Evolutionary conservation across 1,140 invertebrate genomes (phyloP).

Genomic region (Teleopsis dalmanni): DNA sequence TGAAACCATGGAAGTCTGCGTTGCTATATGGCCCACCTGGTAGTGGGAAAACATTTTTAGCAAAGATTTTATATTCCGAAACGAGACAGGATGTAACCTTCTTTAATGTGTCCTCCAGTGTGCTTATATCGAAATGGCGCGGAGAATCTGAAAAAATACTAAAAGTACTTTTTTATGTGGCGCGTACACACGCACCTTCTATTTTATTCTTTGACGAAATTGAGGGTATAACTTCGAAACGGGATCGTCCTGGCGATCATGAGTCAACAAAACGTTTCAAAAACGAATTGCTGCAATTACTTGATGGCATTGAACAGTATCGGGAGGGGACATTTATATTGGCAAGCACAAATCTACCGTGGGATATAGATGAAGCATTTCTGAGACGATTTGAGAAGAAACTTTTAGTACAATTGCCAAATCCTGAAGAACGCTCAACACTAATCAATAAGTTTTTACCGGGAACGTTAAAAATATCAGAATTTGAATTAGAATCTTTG

Average conservation of each 20-base stretch:
- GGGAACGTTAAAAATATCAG: constrained; percentile 32
- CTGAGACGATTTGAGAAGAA: constrained; percentile 82
- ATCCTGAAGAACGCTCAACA: constrained; percentile 52
- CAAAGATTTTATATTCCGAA: constrained; percentile 80
- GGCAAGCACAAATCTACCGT: constrained; percentile 85
- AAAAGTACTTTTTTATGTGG: constrained; percentile 79
- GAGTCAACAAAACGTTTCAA: constrained; percentile 88
- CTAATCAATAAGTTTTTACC: constrained; percentile 60
- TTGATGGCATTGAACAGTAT: constrained; percentile 71
- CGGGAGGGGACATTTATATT: constrained; percentile 63
- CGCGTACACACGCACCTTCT: constrained; percentile 81
- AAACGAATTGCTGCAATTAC: constrained; percentile 83
- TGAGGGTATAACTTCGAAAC: constrained; percentile 73
- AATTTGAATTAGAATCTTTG: constrained; percentile 49
- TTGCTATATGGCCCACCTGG: constrained; percentile 81
- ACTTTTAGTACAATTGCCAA: constrained; percentile 72
- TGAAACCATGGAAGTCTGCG: constrained; percentile 78
- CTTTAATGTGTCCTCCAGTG: constrained; percentile 85
- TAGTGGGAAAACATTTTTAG: constrained; percentile 78
- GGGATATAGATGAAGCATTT: constrained; percentile 86
- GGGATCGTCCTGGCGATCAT: constrained; percentile 67
- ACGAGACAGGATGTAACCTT: constrained; percentile 67
- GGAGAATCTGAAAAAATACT: constrained; percentile 88
- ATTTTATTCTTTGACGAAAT: constrained; percentile 97
- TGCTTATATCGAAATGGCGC: constrained; percentile 87